Evolutionary conservation across 2,888 invertebrate species (phyloP).

Genomic region (Cephus sareptanus): DNA sequence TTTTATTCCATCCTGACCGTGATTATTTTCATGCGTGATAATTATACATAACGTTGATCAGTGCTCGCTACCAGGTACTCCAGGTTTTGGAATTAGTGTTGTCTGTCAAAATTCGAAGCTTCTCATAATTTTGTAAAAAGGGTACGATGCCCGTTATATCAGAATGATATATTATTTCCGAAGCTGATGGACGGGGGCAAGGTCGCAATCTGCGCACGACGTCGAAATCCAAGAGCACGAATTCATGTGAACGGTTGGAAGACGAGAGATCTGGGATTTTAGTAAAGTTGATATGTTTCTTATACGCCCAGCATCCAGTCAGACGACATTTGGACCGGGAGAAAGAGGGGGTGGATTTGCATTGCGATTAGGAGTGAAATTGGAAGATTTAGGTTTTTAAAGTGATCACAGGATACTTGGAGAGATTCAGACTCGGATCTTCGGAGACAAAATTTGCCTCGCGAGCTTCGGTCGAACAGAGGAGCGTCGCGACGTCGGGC

Average conservation of each 20-base stretch:
- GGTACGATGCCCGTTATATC: not conserved
- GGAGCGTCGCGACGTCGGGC: constrained; percentile 52
- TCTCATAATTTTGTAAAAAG: not conserved
- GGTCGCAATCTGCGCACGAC: constrained; percentile 8
- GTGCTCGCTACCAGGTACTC: not conserved
- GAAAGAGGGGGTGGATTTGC: not conserved
- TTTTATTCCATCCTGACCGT: not conserved
- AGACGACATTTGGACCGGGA: not conserved
- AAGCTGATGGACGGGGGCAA: constrained; percentile 6
- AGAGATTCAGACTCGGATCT: not conserved
- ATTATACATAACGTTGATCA: not conserved
- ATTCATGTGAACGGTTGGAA: not conserved
- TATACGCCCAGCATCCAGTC: not conserved
- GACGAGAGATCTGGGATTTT: not conserved
- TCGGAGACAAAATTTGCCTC: constrained; percentile 30
- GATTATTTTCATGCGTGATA: not conserved
- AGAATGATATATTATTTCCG: not conserved
- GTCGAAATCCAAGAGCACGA: not conserved
- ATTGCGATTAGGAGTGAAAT: not conserved
- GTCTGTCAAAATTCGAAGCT: not conserved
- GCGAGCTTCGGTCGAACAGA: constrained; percentile 45
- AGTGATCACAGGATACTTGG: not conserved
- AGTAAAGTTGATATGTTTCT: not conserved
- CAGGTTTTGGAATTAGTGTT: not conserved
- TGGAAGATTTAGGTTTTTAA: not conserved